These are phyloP conservation scores for Labrus mixtus DNA, from an alignment of 2,113 vertebrate species.

Conservation along the genomic window DNA sequence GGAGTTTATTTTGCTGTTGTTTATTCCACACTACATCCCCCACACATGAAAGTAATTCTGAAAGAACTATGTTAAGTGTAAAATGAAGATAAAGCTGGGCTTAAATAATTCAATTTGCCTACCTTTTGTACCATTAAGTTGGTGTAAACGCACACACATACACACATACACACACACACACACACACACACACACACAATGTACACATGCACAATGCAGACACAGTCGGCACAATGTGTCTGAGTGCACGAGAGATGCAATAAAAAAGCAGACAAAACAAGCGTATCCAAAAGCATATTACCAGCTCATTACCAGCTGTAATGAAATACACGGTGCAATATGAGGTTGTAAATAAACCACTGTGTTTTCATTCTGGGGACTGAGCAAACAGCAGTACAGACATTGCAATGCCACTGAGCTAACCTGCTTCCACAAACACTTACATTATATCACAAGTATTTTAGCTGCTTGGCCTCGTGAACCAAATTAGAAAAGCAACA, in stretches of 20 bases:
- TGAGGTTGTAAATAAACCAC: conserved; percentile 69
- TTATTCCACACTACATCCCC: not conserved
- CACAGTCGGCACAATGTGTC: conserved; percentile 17
- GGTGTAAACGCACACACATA: not conserved
- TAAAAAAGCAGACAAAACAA: conserved; percentile 68
- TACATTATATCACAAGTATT: not conserved
- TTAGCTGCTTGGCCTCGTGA: not conserved
- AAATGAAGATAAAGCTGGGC: conserved; percentile 14
- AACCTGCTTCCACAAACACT: conserved; percentile 11
- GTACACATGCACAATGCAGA: not conserved
- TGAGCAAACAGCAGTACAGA: conserved; percentile 49
- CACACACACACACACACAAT: not conserved
- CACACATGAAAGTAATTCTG: not conserved
- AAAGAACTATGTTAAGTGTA: conserved; percentile 19
- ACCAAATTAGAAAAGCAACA: conserved; percentile 8
- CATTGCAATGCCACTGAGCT: conserved; percentile 40
- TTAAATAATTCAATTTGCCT: conserved; percentile 11
- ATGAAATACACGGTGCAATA: conserved; percentile 72
- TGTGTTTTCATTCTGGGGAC: conserved; percentile 62
- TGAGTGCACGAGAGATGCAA: conserved; percentile 51
- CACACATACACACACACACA: not conserved
- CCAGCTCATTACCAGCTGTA: conserved; percentile 72
- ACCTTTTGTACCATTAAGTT: not conserved
- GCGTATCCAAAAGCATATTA: conserved; percentile 69
- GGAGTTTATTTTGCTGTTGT: not conserved